Base-by-base conservation (phyloP, 2,888 invertebrate species). In the Ormyrus labotus region DNA sequence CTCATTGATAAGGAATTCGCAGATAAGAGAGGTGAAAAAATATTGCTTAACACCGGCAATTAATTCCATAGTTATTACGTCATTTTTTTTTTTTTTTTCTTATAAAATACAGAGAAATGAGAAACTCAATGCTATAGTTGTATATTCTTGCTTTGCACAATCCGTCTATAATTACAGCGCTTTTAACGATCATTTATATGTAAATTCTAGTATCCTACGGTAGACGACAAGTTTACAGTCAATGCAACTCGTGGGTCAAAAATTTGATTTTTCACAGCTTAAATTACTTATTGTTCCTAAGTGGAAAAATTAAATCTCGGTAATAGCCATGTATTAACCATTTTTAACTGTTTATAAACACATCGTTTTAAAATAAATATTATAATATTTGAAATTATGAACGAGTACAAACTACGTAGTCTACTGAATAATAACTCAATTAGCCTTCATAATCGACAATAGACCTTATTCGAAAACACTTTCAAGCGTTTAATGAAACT, bases 91-190 rank as follows among this genome's bases (percentile, higher is more conserved):
- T n/a, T n/a, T n/a, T 70, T 34, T 5, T 45, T 67, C 57, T 50
- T 53, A 48, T 10, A 58, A 76, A 76, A 71, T 61, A 19, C 71
- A 61, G 61, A 65, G 69, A 75, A 68, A 76, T 34, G 68, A 57
- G 51, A 63, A 76, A 72, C 57, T 69, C 45, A 8, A 68, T 51
- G 13, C 57, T 34, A 69, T 72, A 47, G 11, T 57, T 5, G 58
- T 9, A n/a, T 48, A 51, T 34, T 70, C 45, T 69, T 67, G 19
- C 55, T 75, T 78, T 76, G 50, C 65, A 51, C 81, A 81, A 81
- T 76, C 11, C 48, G n/a, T 48, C 13, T 60, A 45, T 75, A 81
- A 81, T 81, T 78, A 71, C 50, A 75, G 70, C 48, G 50, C 13
- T 11, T 64, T 57, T 71, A 78, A 81, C 19, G 65, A 75, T 53